phyloP scores from a whole-genome alignment of 2,113 vertebrate genomes.

The Megaleporinus macrocephalus region DNA sequence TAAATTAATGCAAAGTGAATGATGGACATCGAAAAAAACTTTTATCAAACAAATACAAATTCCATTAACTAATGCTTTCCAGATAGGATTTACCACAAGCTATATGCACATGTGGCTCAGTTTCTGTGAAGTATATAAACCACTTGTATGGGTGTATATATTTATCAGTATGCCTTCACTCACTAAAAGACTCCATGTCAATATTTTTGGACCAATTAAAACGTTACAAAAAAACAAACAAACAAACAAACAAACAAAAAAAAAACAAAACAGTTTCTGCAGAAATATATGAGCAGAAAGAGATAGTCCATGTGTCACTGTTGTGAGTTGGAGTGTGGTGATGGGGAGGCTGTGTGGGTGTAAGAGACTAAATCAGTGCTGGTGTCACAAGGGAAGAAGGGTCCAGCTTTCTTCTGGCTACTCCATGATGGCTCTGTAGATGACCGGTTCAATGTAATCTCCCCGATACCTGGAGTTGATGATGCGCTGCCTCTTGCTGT shows the following conservation, averaged over 20 bases:
- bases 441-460: constrained; percentile 97
- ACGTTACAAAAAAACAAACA: constrained; percentile 20
- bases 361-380: constrained; percentile 64
- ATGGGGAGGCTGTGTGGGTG: background rate
- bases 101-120: background rate
- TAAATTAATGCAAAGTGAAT: constrained; percentile 41
- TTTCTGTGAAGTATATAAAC: background rate
- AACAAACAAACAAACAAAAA: too few relatives aligned
- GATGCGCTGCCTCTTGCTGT: constrained; percentile 94
- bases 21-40: constrained; percentile 21
- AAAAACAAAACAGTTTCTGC: background rate
- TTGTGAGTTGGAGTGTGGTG: background rate
- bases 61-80: constrained; percentile 16
- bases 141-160: background rate
- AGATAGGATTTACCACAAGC: background rate
- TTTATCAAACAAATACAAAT: constrained; percentile 25
- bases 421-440: constrained; percentile 99
- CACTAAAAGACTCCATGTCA: background rate
- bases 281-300: background rate
- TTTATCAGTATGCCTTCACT: background rate
- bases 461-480: constrained; percentile 97
- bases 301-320: background rate
- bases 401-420: constrained; percentile 64
- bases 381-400: constrained; percentile 53
- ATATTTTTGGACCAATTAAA: constrained; percentile 16